These are phyloP conservation scores for Temnothorax longispinosus DNA, from an alignment of 1,140 invertebrate genomes.

Conservation along the genomic window DNA sequence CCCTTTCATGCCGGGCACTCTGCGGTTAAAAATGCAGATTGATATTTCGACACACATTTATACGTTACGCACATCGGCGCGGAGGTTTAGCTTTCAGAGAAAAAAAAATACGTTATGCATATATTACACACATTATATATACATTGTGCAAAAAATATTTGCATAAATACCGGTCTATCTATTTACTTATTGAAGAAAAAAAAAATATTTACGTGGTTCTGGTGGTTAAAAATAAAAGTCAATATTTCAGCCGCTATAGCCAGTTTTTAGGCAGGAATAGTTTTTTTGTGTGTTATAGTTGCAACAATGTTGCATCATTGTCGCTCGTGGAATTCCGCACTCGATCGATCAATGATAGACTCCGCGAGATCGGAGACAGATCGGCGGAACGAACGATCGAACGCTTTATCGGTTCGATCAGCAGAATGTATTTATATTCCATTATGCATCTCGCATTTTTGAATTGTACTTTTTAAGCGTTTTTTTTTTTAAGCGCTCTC, in stretches of 20 bases:
- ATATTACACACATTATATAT: not conserved
- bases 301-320: conserved; percentile 6
- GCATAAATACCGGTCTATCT: not conserved
- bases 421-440: not conserved
- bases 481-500: no score
- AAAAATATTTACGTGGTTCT: not conserved
- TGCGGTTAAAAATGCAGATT: conserved; percentile 16
- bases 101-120: not conserved
- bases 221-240: not conserved
- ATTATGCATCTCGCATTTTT: not conserved
- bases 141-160: not conserved
- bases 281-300: not conserved
- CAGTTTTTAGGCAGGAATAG: not conserved
- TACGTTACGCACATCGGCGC: not conserved
- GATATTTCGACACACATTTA: not conserved
- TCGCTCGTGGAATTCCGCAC: not conserved
- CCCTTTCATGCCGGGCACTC: not conserved
- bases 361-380: not conserved
- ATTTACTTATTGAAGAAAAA: not conserved
- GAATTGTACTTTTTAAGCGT: not conserved
- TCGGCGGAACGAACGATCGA: not conserved
- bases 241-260: not conserved
- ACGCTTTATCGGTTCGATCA: no score
- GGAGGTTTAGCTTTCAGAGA: not conserved
- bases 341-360: not conserved